A percentile compares a stretch with the other conserved stretches of the same genome.
These are phyloP conservation scores for Oreochromis tanganicae DNA, from an alignment of 2,113 vertebrate species.

Conservation along the genomic window DNA sequence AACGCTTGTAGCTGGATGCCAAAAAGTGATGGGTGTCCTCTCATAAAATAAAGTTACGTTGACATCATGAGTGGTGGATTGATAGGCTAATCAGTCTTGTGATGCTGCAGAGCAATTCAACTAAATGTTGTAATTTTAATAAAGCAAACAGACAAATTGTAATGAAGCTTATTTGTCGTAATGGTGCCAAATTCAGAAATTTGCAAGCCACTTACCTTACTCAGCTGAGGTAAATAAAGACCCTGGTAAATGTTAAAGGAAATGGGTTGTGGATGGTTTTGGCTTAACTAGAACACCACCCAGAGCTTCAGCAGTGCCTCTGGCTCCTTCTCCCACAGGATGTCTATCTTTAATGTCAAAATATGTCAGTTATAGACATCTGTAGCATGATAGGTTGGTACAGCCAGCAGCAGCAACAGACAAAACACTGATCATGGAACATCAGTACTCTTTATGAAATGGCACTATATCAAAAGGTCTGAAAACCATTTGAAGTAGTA, in stretches of 20 bases:
- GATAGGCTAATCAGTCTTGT: neutral
- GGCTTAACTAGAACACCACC: neutral
- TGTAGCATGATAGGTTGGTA: neutral
- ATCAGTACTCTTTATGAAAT: neutral
- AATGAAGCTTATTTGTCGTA: neutral
- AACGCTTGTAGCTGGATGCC: neutral
- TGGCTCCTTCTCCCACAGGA: neutral
- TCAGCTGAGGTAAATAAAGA: neutral
- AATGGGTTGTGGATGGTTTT: neutral
- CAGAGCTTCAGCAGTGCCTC: neutral
- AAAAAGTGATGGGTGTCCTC: neutral
- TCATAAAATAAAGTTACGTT: fast-evolving
- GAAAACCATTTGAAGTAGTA: neutral
- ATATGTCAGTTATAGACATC: neutral
- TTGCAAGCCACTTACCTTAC: neutral
- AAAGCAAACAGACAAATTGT: neutral
- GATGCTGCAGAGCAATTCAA: neutral
- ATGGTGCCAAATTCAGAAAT: neutral
- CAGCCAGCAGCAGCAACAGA: neutral
- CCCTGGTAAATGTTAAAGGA: neutral
- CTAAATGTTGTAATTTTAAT: neutral
- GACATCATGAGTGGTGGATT: neutral
- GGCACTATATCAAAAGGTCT: neutral
- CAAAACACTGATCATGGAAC: neutral
- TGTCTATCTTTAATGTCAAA: neutral